Evolutionary conservation across 2,797 vertebrate genomes (phyloP).

Genomic region (Oreochromis grahami): DNA sequence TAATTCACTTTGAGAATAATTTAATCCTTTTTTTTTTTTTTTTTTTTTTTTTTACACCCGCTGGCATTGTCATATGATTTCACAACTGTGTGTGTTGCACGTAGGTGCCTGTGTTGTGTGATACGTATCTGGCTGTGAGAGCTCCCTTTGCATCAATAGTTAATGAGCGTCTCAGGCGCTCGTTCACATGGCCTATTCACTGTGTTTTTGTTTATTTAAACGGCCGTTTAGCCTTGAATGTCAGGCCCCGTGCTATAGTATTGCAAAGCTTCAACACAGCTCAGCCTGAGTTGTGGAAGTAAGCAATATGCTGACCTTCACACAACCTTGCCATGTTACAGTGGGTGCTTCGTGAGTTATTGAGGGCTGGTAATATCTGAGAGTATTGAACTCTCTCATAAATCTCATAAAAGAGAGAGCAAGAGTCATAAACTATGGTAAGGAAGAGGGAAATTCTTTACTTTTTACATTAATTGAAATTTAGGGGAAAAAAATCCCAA

Average conservation of each 20-base stretch:
- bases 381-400: background rate
- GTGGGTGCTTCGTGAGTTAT: background rate
- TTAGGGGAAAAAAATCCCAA: background rate
- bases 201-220: conserved; percentile 47
- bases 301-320: conserved; percentile 55
- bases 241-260: background rate
- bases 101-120: conserved; percentile 9
- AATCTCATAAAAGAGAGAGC: background rate
- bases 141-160: conserved; percentile 66
- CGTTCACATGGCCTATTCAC: conserved; percentile 41
- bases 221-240: background rate
- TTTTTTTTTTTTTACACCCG: background rate
- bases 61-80: background rate
- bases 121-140: conserved; percentile 60
- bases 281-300: background rate
- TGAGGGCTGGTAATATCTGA: background rate
- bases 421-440: background rate
- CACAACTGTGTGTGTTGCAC: background rate
- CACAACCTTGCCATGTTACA: conserved; percentile 47
- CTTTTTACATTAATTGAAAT: background rate
- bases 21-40: background rate
- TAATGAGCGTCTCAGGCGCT: conserved; percentile 59
- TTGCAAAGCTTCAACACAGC: background rate
- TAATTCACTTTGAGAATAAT: background rate
- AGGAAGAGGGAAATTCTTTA: background rate